Conservation (phyloP, 2,113 vertebrate species). For the Pseudolaguvia tuberculata region DNA sequence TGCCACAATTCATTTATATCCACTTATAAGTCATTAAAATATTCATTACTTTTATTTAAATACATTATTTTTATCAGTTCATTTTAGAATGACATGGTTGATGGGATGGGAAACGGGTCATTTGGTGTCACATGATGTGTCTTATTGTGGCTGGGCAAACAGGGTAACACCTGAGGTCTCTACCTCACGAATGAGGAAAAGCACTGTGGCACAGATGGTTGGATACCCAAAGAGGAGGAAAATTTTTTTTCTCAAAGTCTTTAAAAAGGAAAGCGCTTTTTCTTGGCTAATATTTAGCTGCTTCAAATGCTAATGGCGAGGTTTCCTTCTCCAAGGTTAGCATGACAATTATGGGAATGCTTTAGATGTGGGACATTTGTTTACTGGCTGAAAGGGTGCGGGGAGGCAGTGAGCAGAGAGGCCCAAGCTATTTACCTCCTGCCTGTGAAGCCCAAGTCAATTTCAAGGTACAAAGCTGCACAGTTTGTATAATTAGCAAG, state of each 20-base stretch:
- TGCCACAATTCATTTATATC: constrained; percentile 37
- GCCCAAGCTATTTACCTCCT: constrained; percentile 71
- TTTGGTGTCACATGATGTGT: neutral
- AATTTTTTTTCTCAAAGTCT: constrained; percentile 93
- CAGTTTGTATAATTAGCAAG: constrained; percentile 70
- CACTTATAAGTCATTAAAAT: constrained; percentile 8
- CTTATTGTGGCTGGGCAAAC: constrained; percentile 8
- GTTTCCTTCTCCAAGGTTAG: constrained; percentile 95
- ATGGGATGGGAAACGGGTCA: constrained; percentile 5
- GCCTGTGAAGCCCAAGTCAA: constrained; percentile 77
- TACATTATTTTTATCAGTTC: neutral
- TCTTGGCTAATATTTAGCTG: constrained; percentile 98
- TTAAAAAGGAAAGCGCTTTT: constrained; percentile 86
- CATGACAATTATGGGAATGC: constrained; percentile 98
- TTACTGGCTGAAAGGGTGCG: constrained; percentile 88
- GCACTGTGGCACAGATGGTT: constrained; percentile 85
- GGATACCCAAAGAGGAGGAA: constrained; percentile 77
- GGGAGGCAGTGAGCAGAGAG: constrained; percentile 69
- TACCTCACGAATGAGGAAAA: constrained; percentile 60
- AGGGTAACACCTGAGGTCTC: constrained; percentile 1
- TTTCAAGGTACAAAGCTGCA: constrained; percentile 79
- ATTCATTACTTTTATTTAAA: constrained; percentile 7
- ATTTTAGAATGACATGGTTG: neutral
- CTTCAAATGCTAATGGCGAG: constrained; percentile 99
- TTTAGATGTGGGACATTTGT: constrained; percentile 97